Evolutionary conservation across 2,888 invertebrate genomes (phyloP).

Genomic region (Brachyopa scutellaris): DNA sequence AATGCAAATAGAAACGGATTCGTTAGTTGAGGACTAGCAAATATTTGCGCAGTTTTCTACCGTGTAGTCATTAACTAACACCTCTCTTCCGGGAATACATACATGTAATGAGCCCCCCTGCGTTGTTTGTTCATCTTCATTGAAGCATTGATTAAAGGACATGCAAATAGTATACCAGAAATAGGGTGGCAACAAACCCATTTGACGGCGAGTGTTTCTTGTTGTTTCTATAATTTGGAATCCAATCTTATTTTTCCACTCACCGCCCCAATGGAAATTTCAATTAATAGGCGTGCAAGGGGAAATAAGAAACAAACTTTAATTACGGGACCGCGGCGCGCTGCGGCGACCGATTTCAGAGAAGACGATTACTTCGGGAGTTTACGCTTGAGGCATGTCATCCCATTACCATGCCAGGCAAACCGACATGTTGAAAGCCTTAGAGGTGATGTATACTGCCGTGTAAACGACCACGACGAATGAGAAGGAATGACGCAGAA

Average conservation of each 20-base stretch:
- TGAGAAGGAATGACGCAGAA: neutral
- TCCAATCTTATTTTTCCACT: conserved; percentile 3
- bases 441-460: neutral
- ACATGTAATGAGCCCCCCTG: neutral
- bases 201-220: neutral
- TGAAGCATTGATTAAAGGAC: conserved; percentile 13
- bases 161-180: conserved; percentile 1
- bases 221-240: conserved; percentile 1
- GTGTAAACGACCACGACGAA: conserved; percentile 31
- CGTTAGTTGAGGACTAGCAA: conserved; percentile 19
- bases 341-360: neutral
- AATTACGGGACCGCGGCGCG: neutral
- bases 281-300: neutral
- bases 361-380: neutral
- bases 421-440: neutral
- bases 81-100: conserved; percentile 11
- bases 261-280: neutral
- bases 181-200: neutral
- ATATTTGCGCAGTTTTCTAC: conserved; percentile 15
- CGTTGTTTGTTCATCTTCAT: conserved; percentile 21
- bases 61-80: conserved; percentile 8
- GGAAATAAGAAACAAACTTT: neutral
- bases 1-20: neutral
- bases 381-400: conserved; percentile 5
- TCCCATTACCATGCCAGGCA: neutral